Percentiles rank a stretch among this genome's conserved stretches.
phyloP scores from a whole-genome alignment of 2,113 vertebrate genomes.

The Cinclus mexicanus region DNA sequence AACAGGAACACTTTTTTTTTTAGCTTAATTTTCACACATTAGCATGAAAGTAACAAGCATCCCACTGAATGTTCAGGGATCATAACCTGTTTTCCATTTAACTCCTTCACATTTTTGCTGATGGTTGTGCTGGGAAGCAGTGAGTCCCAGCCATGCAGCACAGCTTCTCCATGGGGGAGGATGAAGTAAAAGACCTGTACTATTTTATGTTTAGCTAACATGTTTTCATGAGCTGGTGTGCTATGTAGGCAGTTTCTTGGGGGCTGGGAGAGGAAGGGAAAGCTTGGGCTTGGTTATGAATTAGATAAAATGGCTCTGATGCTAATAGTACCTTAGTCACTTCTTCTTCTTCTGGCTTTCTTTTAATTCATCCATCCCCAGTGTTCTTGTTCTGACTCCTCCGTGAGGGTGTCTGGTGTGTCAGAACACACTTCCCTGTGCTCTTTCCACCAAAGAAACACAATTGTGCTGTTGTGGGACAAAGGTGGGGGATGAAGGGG shows the following conservation, averaged over 20 bases:
- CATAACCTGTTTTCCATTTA: background rate
- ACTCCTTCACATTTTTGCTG: background rate
- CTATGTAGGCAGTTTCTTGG: background rate
- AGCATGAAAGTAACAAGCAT: background rate
- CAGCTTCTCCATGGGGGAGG: accelerated
- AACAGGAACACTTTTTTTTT: accelerated
- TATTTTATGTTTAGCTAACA: background rate
- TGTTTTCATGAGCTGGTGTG: background rate
- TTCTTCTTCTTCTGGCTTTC: background rate
- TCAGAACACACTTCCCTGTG: background rate
- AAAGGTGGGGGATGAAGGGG: background rate
- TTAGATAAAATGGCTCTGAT: background rate
- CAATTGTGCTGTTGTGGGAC: background rate
- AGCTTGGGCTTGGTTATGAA: background rate
- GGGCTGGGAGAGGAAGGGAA: background rate
- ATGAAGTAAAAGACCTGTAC: background rate
- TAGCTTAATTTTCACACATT: constrained; percentile 1
- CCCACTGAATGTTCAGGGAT: background rate
- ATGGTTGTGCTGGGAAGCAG: background rate
- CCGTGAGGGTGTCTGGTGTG: background rate
- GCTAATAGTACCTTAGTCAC: background rate
- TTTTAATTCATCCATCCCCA: background rate
- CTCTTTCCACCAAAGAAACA: background rate
- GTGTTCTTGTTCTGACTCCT: background rate
- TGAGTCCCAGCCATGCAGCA: background rate